phyloP scores from a whole-genome alignment of 1,140 invertebrate species.

The Acromyrmex echinatior region DNA sequence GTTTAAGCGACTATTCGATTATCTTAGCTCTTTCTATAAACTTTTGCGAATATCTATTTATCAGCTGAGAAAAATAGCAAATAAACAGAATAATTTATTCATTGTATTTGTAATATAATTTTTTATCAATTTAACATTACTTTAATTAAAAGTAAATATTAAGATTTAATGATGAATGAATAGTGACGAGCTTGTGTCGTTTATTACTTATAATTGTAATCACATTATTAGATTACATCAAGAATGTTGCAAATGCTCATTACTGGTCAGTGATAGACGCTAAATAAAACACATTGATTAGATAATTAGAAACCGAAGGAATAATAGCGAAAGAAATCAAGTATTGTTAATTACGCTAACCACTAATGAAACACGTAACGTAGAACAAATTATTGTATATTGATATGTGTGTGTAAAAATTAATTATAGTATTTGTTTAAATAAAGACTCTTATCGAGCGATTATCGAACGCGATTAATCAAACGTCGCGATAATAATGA shows the following conservation, averaged over 20 bases:
- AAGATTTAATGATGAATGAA: background rate
- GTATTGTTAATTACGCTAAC: background rate
- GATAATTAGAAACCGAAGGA: constrained; percentile 11
- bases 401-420: background rate
- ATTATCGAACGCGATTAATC: constrained; percentile 25
- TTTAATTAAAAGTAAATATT: background rate
- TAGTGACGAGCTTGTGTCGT: background rate
- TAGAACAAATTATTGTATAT: constrained; percentile 8
- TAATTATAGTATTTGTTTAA: constrained; percentile 12
- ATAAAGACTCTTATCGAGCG: constrained; percentile 11
- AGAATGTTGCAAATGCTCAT: background rate
- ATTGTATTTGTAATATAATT: background rate
- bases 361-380: background rate
- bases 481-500: constrained; percentile 35
- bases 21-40: background rate
- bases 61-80: background rate
- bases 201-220: constrained; percentile 13
- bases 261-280: background rate
- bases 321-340: background rate
- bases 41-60: background rate
- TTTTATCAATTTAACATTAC: background rate
- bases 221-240: constrained; percentile 18
- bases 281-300: constrained; percentile 28
- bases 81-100: background rate
- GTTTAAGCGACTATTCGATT: background rate